Evolutionary conservation across 1,140 invertebrate species (phyloP).

Genomic region (Drosophila pallidifrons): DNA sequence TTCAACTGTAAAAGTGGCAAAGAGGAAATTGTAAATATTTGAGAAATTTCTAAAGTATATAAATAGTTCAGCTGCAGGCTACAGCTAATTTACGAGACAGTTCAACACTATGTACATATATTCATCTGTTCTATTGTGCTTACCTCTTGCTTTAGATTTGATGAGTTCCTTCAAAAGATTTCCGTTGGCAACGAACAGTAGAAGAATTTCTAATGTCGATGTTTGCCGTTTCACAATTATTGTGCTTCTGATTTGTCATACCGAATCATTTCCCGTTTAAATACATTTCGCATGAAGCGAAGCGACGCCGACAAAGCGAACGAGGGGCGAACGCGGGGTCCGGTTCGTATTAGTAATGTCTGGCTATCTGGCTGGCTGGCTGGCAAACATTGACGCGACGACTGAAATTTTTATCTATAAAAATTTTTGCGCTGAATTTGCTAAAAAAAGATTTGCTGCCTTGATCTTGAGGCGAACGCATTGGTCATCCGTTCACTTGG

Average conservation of each 20-base stretch:
- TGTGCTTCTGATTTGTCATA: conserved; percentile 79
- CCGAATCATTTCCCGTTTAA: conserved; percentile 71
- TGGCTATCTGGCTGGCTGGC: conserved; percentile 23
- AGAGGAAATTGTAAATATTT: conserved; percentile 22
- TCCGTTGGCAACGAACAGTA: conserved; percentile 31
- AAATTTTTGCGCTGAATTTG: conserved; percentile 11
- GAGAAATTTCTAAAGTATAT: not conserved
- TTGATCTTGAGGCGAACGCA: conserved; percentile 42
- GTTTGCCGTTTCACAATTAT: conserved; percentile 66
- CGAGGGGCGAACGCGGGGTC: conserved; percentile 6
- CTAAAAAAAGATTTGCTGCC: conserved; percentile 23
- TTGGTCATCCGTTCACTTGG: conserved; percentile 34
- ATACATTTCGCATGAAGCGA: conserved; percentile 51
- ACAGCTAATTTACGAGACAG: conserved; percentile 11
- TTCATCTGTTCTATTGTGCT: conserved; percentile 12
- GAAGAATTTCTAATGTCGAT: conserved; percentile 24
- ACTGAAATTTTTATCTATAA: conserved; percentile 7
- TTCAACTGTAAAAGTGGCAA: not conserved
- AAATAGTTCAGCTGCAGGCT: conserved; percentile 6
- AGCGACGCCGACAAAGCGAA: not conserved
- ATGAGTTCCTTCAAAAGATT: not conserved
- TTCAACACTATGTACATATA: not conserved
- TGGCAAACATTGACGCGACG: conserved; percentile 15
- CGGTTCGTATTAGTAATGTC: conserved; percentile 57
- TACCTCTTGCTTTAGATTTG: conserved; percentile 17